Evolutionary conservation across 2,888 invertebrate species (phyloP), one percentile per base, ranked within the genome.

Genomic region (Dryobotodes eremita): DNA sequence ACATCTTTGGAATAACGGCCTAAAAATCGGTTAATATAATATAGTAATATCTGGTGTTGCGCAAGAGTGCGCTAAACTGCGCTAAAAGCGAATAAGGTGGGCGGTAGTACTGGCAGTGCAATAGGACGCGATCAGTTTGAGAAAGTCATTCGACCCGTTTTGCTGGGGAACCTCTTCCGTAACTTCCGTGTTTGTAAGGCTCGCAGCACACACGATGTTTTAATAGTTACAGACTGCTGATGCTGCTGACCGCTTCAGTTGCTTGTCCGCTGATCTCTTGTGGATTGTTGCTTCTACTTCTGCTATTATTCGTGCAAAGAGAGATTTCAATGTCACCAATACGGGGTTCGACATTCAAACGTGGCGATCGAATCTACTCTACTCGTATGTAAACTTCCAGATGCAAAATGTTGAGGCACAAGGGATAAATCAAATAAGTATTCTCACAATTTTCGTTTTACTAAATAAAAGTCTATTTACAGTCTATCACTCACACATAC

Each of bases 81-180:
- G 86, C 81, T 88, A 81, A 86, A 89, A 86, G 84, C 90, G 88
- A 88, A 86, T 88, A 86, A 87, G 88, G 92, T 92, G 91, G 91
- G 91, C 89, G 91, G 82, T 65, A 64, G 64, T 62, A 76, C 64
- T 89, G 90, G 82, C 69, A 61, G 71, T 50, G 68, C 71, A 77
- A 72, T 89, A 90, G 90, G 91, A 92, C 90, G 88, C 86, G 89
- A 84, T 82, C 81, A 77, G 77, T 89, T 75, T 90, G 93, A 92
- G 93, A 93, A 93, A 93, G 93, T 91, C 78, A 92, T 91, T 91
- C 92, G 92, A 93, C 93, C 93, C 87, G 94, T 94, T 93, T 92
- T 81, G 77, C 82, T 77, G 86, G 86, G 91, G 91, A 91, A 91
- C 90, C 88, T 91, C 91, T 92, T 92, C 92, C 91, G 91, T 79